phyloP scores from a whole-genome alignment of 2,797 vertebrate species.

The Loris lydekkerianus region DNA sequence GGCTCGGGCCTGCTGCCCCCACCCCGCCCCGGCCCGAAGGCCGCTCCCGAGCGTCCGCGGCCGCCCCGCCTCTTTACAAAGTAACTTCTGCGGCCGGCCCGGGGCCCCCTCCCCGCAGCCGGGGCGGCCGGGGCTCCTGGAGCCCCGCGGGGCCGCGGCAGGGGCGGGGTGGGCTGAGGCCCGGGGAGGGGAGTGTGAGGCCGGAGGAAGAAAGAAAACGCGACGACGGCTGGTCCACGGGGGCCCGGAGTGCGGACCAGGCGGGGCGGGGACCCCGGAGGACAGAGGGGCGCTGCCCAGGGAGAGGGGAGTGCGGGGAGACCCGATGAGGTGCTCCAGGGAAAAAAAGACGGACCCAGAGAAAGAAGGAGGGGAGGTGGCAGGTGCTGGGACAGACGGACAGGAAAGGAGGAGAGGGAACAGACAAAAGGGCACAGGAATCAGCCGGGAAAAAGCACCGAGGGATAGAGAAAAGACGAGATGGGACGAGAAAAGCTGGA shows the following conservation, averaged over 20 bases:
- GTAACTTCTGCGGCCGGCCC: slow-evolving; percentile 73
- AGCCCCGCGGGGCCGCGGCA: not conserved
- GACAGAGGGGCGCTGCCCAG: not conserved
- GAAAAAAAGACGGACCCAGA: not conserved
- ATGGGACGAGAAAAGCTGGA: not conserved
- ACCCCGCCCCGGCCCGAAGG: not conserved
- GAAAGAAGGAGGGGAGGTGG: not conserved
- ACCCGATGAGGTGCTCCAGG: not conserved
- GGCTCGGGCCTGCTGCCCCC: not conserved
- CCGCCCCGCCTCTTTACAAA: slow-evolving; percentile 63
- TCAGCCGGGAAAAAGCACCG: slow-evolving; percentile 35
- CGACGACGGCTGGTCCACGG: not conserved
- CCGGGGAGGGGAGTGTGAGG: not conserved
- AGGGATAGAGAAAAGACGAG: not conserved
- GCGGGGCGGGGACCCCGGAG: not conserved
- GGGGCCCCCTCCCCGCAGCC: slow-evolving; percentile 34
- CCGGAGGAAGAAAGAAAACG: slow-evolving; percentile 62
- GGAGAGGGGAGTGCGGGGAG: not conserved
- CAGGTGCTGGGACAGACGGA: slow-evolving; percentile 64
- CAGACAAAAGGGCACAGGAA: slow-evolving; percentile 77
- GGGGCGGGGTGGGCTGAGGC: slow-evolving; percentile 48
- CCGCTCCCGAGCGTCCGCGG: not conserved
- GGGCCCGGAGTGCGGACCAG: not conserved
- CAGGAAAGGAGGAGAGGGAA: not conserved
- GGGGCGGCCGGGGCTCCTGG: not conserved